Percentiles rank a stretch among this genome's conserved stretches.
phyloP scores from a whole-genome alignment of 2,888 invertebrate genomes.

The Chymomyza fuscimana region DNA sequence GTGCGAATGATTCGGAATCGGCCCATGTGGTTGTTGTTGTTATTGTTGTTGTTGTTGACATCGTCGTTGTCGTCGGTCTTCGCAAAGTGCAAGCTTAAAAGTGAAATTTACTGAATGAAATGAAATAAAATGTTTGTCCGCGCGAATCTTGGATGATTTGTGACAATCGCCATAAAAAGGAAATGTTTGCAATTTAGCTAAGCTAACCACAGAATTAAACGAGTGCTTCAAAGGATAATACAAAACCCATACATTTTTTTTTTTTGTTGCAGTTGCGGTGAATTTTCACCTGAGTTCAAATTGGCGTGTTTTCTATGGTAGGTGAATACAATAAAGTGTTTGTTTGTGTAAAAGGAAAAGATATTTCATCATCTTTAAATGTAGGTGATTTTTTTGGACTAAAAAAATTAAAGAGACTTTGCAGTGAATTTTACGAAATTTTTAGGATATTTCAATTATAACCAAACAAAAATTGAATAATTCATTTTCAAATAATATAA shows the following conservation, averaged over 20 bases:
- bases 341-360: not conserved
- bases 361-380: not conserved
- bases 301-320: constrained; percentile 55
- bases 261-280: not conserved
- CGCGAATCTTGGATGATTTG: constrained; percentile 35
- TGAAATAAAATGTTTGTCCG: constrained; percentile 40
- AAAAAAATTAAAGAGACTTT: too few species aligned
- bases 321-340: constrained; percentile 26
- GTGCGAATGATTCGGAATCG: constrained; percentile 45
- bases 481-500: too few species aligned
- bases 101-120: constrained; percentile 73
- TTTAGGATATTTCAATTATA: too few species aligned
- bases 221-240: not conserved
- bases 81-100: constrained; percentile 55
- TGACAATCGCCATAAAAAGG: constrained; percentile 47
- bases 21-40: constrained; percentile 25
- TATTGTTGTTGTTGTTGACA: constrained; percentile 30
- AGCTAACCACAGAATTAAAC: not conserved
- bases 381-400: too few species aligned
- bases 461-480: too few species aligned
- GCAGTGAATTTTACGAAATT: too few species aligned
- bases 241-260: not conserved
- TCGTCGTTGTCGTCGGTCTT: constrained; percentile 34
- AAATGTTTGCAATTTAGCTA: constrained; percentile 33
- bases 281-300: constrained; percentile 1